Conservation (phyloP, 2,888 invertebrate species). For the Pseudoips prasinana region DNA sequence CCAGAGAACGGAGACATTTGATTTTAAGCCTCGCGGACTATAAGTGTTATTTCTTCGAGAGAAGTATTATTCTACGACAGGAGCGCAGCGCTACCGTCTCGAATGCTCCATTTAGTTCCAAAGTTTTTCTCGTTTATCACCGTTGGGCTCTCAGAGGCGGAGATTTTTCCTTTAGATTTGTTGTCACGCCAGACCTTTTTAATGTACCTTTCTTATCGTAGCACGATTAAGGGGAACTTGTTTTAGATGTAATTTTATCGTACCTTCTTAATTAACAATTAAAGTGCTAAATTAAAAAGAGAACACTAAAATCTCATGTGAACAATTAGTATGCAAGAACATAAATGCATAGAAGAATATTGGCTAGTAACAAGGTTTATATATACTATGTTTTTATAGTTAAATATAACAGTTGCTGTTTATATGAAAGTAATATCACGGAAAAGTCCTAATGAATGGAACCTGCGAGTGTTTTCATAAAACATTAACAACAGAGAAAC, state of each 20-base stretch:
- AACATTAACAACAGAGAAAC: background rate
- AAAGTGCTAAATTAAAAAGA: too few relatives aligned
- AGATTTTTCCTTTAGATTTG: slow-evolving; percentile 83
- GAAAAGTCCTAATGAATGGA: too few relatives aligned
- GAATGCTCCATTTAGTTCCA: slow-evolving; percentile 82
- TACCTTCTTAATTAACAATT: slow-evolving; percentile 26
- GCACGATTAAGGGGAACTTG: slow-evolving; percentile 71
- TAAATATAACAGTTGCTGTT: too few relatives aligned
- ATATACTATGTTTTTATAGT: too few relatives aligned
- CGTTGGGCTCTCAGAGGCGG: slow-evolving; percentile 80
- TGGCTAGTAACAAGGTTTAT: too few relatives aligned
- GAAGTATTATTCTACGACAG: slow-evolving; percentile 81
- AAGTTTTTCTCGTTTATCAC: slow-evolving; percentile 83
- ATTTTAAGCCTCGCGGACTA: slow-evolving; percentile 81
- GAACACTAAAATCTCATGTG: too few relatives aligned
- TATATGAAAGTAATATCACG: too few relatives aligned
- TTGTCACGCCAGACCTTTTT: slow-evolving; percentile 83
- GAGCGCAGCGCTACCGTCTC: slow-evolving; percentile 77
- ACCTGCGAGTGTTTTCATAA: too few relatives aligned
- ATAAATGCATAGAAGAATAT: too few relatives aligned
- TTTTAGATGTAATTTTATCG: slow-evolving; percentile 44
- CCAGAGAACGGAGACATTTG: slow-evolving; percentile 74
- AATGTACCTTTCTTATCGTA: slow-evolving; percentile 80
- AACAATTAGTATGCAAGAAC: too few relatives aligned
- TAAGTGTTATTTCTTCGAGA: slow-evolving; percentile 80